A percentile compares a stretch with the other conserved stretches of the same genome.
phyloP scores from a whole-genome alignment of 1,140 invertebrate species.

The Hypsibius dujardini region DNA sequence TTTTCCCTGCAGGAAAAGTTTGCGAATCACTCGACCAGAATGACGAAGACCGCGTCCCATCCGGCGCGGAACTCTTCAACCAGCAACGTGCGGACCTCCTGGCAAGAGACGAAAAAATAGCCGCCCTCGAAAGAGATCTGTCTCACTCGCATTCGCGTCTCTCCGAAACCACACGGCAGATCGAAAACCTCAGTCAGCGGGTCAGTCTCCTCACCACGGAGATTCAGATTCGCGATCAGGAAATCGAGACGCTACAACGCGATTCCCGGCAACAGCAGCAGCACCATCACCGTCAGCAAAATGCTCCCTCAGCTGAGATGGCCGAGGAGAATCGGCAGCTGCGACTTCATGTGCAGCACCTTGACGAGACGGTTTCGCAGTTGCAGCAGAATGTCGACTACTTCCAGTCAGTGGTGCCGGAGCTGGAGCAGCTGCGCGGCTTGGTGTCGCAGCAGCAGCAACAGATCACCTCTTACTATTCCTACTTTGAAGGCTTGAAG shows the following conservation, averaged over 20 bases:
- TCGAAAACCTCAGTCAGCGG: background rate
- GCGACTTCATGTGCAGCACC: background rate
- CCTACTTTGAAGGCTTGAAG: background rate
- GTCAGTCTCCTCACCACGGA: background rate
- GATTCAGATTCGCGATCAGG: background rate
- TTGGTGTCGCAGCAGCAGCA: background rate
- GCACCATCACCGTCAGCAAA: background rate
- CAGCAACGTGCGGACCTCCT: background rate
- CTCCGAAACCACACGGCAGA: background rate
- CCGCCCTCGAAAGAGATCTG: background rate
- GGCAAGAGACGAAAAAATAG: background rate
- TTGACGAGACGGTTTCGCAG: background rate
- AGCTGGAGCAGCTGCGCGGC: background rate
- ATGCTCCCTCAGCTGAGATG: background rate
- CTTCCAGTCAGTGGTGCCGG: background rate
- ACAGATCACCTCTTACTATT: conserved; percentile 1
- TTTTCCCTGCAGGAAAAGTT: background rate
- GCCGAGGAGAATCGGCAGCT: background rate
- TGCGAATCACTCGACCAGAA: background rate
- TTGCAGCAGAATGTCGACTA: conserved; percentile 1
- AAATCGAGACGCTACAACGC: background rate
- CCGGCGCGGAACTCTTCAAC: background rate
- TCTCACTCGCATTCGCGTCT: background rate
- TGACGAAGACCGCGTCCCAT: background rate
- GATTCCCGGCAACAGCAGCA: background rate